Base-by-base conservation (phyloP, 2,888 invertebrate genomes). In the Melinaea marsaeus region DNA sequence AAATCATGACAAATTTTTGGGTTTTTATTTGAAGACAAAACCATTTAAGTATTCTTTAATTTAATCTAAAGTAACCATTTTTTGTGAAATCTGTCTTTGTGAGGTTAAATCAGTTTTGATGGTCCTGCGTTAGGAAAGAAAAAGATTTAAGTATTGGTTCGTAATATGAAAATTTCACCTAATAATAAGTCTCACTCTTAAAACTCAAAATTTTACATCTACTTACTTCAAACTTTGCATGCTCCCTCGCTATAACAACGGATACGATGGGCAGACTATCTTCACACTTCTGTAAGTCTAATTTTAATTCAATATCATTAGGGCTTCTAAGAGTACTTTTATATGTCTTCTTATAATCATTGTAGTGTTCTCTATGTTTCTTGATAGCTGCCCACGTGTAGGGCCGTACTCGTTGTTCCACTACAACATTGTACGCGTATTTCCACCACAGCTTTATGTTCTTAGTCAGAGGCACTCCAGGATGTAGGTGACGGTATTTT, bases 211-310 rank as follows among this genome's bases (percentile, higher is more conserved):
- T 48, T 34, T 48, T 45, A 13, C 55, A 45, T 47, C 62, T 6
- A 64, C 76, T 78, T 76, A 95, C 95, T 91, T 95, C 93, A 75
- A 95, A 92, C 79, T 95, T 95, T 4, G 96, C 95, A 68, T 96
- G 94, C 76, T 95, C 95, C 68, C 96, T 91, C 0, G 96, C 96
- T 64, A 96, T 93, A 1, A 96, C 93, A 34, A 96, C 94, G 63
- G 95, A 95, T 57, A 94, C 86, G 54, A 96, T 93, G 58, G 94
- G 93, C 66, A 96, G 85, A 65, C 91, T 92, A 70, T 96, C 95
- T 81, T 96, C 96, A 65, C 94, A 93, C 74, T 94, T 93, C 81
- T 94, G 94, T 62, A 96, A 81, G 76, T 95, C 95, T 66, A 94
- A 74, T 79, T 94, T 94, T 64, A 95, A 82, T 76, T 95, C 95